Evolutionary conservation across 1,140 invertebrate genomes (phyloP), one percentile per base, ranked within the genome.

Genomic region (Danaus melanippus): DNA sequence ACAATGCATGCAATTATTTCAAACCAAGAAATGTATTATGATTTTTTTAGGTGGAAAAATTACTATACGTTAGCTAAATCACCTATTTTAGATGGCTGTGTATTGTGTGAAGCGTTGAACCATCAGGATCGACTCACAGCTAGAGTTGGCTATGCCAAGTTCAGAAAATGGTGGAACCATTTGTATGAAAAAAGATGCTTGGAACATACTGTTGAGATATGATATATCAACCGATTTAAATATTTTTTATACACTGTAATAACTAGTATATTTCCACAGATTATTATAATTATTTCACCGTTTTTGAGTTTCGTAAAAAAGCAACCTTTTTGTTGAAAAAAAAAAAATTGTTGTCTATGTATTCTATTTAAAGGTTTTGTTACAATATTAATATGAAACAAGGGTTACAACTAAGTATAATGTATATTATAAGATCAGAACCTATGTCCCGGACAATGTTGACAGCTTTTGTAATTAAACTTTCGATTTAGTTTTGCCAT

Each of bases 401-500:
- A 56, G 72, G 74, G 76, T 79, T 79, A 73, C 72, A 32, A 32
- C 21, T 32, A 75, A 80, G 66, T 80, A 76, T 74, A 76, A 76
- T 78, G 78, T 76, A 78, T 78, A 72, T 76, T 66, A 77, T 68
- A 68, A 70, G 75, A 80, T 78, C 76, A 74, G 72, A 74, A 70
- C 67, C 64, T 70, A 71, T 67, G 66, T 71, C 67, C 58, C 62
- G 56, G 63, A 56, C 62, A 65, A 44, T 67, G 68, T 63, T 61
- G 62, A 53, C 49, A 42, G 53, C 71, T 58, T 63, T 75, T 67
- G 74, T 79, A 74, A 79, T 79, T 76, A 75, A 79, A 76, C 70
- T 76, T 79, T 75, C 69, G 75, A 75, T 70, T 71, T 69, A 48
- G 50, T 64, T 57, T 62, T 51, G 46, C 46, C 11, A 11, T 58